Percentiles rank a stretch among this genome's conserved stretches.
These are phyloP conservation scores for Diloba caeruleocephala DNA, from an alignment of 2,888 invertebrate species.

Conservation along the genomic window DNA sequence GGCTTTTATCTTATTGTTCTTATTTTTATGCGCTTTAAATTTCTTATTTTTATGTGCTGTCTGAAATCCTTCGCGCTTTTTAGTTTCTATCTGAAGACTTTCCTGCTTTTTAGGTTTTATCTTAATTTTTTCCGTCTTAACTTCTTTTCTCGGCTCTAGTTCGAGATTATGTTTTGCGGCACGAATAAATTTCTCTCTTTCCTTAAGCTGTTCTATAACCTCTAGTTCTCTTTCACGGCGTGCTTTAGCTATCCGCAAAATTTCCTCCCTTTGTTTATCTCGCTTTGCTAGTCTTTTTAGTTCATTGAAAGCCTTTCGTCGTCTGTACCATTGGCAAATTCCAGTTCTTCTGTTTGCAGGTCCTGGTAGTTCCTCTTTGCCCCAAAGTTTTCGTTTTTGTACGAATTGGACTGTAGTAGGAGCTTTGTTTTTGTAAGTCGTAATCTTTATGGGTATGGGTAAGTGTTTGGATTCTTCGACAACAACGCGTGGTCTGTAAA, in stretches of 20 bases:
- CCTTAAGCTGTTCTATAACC: constrained; percentile 10
- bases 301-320: constrained; percentile 6
- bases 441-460: constrained; percentile 57
- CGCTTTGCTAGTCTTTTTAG: constrained; percentile 5
- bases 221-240: constrained; percentile 21
- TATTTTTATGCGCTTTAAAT: neutral
- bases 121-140: too few species aligned
- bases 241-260: constrained; percentile 14
- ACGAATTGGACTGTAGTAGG: neutral
- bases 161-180: constrained; percentile 10
- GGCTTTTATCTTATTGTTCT: neutral
- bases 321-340: constrained; percentile 33
- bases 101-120: neutral
- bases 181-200: constrained; percentile 16
- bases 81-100: neutral
- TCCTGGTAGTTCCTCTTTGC: constrained; percentile 4
- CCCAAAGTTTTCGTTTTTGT: constrained; percentile 1
- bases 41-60: neutral
- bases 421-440: constrained; percentile 43
- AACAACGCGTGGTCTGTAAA: constrained; percentile 60
- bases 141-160: neutral
- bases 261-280: constrained; percentile 8
- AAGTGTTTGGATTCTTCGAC: constrained; percentile 56
- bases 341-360: constrained; percentile 2
- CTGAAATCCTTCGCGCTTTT: neutral